Conservation (phyloP, 2,113 vertebrate species). For the Regulus satrapa region DNA sequence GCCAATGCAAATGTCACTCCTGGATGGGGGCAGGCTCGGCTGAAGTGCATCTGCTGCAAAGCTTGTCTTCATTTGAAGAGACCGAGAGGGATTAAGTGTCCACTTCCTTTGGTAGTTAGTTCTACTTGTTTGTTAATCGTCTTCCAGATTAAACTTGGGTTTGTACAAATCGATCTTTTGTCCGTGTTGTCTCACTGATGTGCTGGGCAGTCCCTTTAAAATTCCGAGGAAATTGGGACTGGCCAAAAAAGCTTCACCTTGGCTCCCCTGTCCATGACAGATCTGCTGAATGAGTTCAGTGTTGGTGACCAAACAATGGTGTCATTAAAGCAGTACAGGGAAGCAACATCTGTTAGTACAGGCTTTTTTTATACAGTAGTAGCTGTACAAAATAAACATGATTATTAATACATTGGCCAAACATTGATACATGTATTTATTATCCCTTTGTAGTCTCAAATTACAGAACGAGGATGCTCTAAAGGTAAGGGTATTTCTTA, state of each 20-base stretch:
- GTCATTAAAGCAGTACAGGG: background rate
- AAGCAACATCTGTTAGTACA: background rate
- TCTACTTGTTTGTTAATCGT: background rate
- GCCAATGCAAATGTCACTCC: background rate
- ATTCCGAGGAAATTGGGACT: background rate
- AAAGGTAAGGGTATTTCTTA: conserved; percentile 78
- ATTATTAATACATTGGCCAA: background rate
- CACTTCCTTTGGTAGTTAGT: background rate
- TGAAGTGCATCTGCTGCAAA: background rate
- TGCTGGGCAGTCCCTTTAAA: background rate
- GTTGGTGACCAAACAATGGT: background rate
- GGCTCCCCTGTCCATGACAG: background rate
- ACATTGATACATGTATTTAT: conserved; percentile 24
- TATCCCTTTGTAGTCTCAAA: conserved; percentile 39
- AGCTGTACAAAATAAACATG: background rate
- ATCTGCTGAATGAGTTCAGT: background rate
- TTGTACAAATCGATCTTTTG: background rate
- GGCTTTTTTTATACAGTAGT: background rate
- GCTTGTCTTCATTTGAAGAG: background rate
- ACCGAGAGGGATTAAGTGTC: background rate
- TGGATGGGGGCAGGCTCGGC: rapidly evolving
- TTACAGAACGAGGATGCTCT: conserved; percentile 21
- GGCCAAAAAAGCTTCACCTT: background rate
- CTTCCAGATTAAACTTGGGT: background rate
- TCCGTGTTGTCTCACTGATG: background rate